A percentile compares a stretch with the other conserved stretches of the same genome.
These are phyloP conservation scores for Chelmon rostratus DNA, from an alignment of 2,797 vertebrate species.

Conservation along the genomic window DNA sequence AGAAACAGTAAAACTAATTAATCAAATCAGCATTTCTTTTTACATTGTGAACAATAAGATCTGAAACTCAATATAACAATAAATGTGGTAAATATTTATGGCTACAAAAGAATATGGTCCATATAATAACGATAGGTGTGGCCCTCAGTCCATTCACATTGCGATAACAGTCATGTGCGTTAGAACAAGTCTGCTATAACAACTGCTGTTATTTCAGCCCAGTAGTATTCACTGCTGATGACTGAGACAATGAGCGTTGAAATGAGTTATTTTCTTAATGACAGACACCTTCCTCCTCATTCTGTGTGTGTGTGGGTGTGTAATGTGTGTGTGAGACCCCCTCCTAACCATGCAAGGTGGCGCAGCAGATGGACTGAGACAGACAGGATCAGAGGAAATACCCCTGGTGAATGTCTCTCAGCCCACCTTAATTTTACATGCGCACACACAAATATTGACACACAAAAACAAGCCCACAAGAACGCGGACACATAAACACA, in stretches of 20 bases:
- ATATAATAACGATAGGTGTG: neutral
- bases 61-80: neutral
- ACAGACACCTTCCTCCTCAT: slow-evolving; percentile 54
- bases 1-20: neutral
- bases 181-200: slow-evolving; percentile 40
- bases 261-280: slow-evolving; percentile 62
- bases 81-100: slow-evolving; percentile 2
- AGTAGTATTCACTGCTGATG: slow-evolving; percentile 57
- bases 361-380: slow-evolving; percentile 74
- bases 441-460: slow-evolving; percentile 12
- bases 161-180: slow-evolving; percentile 6
- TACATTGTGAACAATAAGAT: slow-evolving; percentile 1
- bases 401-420: slow-evolving; percentile 63
- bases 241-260: slow-evolving; percentile 48
- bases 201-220: slow-evolving; percentile 50
- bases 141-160: neutral
- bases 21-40: slow-evolving; percentile 1
- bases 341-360: slow-evolving; percentile 60
- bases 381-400: slow-evolving; percentile 70
- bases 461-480: slow-evolving; percentile 12
- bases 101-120: neutral
- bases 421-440: slow-evolving; percentile 58
- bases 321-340: slow-evolving; percentile 30
- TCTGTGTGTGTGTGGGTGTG: slow-evolving; percentile 20
- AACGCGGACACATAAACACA: slow-evolving; percentile 7